Evolutionary conservation across 37 sponge, comb jelly and placozoan genomes (phyloP).

Genomic region (Ianthella basta): DNA sequence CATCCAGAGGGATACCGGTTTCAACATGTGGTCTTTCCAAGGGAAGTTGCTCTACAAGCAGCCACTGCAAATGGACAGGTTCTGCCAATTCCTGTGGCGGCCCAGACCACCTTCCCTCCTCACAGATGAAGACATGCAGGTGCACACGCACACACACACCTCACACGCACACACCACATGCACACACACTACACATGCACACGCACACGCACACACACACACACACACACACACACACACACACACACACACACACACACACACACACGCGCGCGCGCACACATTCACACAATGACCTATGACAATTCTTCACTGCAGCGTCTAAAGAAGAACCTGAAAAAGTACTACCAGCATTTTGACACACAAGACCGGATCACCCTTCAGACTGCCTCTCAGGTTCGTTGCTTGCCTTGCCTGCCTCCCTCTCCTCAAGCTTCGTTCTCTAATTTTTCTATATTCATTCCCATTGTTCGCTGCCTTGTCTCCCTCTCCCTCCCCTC

Average conservation of each 20-base stretch:
- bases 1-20: constrained; percentile 86
- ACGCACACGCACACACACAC: too few species aligned
- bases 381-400: constrained; percentile 90
- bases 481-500: background rate
- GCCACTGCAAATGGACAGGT: constrained; percentile 63
- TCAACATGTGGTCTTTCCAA: constrained; percentile 93
- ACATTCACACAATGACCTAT: too few species aligned
- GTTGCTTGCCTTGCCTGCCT: too few species aligned
- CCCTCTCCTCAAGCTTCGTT: too few species aligned
- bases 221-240: too few species aligned
- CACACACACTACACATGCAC: background rate
- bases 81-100: constrained; percentile 90
- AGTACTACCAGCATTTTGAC: constrained; percentile 85
- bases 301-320: constrained; percentile 35
- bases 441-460: too few species aligned
- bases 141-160: background rate
- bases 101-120: constrained; percentile 94
- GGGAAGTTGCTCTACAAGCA: constrained; percentile 78
- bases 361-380: constrained; percentile 73
- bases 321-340: constrained; percentile 85
- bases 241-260: too few species aligned
- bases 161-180: too few species aligned
- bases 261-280: too few species aligned
- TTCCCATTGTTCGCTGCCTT: too few species aligned
- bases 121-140: constrained; percentile 74